These are phyloP conservation scores for Condylura cristata DNA, from an alignment of 2,113 vertebrate genomes.

Conservation along the genomic window DNA sequence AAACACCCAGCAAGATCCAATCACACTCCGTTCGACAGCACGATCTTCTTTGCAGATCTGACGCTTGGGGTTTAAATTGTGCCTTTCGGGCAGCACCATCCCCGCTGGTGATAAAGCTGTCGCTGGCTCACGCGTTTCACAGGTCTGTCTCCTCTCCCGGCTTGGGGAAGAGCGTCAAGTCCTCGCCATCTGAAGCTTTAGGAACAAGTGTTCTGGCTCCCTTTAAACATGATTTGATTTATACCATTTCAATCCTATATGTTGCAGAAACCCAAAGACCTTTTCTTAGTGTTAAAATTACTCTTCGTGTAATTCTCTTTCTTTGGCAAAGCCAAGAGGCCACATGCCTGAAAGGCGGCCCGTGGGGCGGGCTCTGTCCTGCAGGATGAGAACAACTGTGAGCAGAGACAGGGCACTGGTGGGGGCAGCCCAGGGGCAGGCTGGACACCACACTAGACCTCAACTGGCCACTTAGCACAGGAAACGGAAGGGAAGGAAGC, in stretches of 20 bases:
- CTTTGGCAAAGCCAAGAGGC: neutral
- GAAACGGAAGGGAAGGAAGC: neutral
- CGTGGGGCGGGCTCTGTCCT: neutral
- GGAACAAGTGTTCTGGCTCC: neutral
- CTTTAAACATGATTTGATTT: neutral
- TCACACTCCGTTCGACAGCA: neutral
- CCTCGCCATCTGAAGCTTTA: neutral
- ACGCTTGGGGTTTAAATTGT: neutral
- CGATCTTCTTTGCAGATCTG: neutral
- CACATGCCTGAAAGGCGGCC: neutral
- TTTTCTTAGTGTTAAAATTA: neutral
- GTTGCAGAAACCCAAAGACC: neutral
- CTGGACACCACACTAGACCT: neutral
- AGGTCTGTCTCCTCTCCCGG: neutral
- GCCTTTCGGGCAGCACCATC: neutral
- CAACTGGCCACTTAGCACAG: neutral
- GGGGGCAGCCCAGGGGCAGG: neutral
- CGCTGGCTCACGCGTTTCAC: neutral
- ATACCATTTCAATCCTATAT: neutral
- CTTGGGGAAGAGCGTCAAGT: neutral
- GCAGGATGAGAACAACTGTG: neutral
- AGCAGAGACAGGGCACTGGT: neutral
- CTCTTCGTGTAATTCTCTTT: neutral
- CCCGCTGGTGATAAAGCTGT: neutral
- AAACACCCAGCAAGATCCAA: neutral